Evolutionary conservation across 1,140 invertebrate genomes (phyloP), one percentile per base, ranked within the genome.

Genomic region (Eueides isabella): DNA sequence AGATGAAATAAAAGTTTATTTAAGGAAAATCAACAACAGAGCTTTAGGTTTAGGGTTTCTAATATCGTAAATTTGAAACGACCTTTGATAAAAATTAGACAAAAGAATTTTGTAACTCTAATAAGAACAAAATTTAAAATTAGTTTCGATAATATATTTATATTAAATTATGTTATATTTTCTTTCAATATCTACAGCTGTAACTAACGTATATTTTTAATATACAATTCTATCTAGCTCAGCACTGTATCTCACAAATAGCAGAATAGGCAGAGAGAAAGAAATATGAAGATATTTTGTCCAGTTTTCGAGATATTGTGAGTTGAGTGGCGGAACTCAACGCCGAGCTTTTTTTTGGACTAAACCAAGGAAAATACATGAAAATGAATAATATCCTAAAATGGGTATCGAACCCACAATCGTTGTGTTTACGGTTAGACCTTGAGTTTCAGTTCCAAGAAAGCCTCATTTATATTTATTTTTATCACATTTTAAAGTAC

Each of bases 1-100:
- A 84, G 9, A 55, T 55, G 48, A 23, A 82, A 63, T 71, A 63
- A 61, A 68, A 72, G 31, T 66, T 67, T 72, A 63, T 63, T 63
- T 63, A 31, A 63, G 61, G 16, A 16, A 63, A 63, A 63, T 63
- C 29, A 63, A 31, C 61, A 7, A 31, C n/a, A 63, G 48, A 55
- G n/a, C 0, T 63, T 61, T 61, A 29, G 28, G 23, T 61, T 61
- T 61, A 61, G 12, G 26, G 61, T 61, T 28, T 61, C 61, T 72
- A 55, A 48, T 26, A 55, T 55, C 48, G 9, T 23, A 55, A 23
- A 55, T 55, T 55, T 26, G 5, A 55, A 55, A 55, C 19, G 1
- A 11, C 2, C 12, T 11, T 26, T 55, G 19, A 9, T 11, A 55
- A 55, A 55, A 23, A 55, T 55, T 26, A 1, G 23, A 23, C 6